These are phyloP conservation scores for Poeciliopsis gracilis DNA, from an alignment of 2,797 vertebrate species.

Conservation along the genomic window DNA sequence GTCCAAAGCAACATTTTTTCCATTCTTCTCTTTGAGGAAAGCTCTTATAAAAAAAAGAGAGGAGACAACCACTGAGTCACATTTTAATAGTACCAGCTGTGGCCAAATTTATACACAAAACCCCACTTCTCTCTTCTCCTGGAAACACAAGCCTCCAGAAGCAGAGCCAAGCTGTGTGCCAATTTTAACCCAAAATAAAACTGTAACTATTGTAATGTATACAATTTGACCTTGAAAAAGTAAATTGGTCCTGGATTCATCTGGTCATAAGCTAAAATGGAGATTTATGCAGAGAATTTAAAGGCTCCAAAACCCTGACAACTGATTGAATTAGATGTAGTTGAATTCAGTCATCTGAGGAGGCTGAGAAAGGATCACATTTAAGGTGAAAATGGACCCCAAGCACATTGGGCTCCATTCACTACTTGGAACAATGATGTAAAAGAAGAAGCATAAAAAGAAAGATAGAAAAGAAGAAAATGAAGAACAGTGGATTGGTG, in stretches of 20 bases:
- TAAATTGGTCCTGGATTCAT: neutral
- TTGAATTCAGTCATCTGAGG: neutral
- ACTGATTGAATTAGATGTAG: neutral
- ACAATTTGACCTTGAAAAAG: neutral
- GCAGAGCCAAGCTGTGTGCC: too few species aligned
- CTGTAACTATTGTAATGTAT: neutral
- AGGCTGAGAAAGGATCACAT: neutral
- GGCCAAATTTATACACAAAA: slow-evolving; percentile 9
- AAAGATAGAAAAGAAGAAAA: neutral
- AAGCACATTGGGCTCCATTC: neutral
- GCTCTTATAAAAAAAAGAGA: slow-evolving; percentile 14
- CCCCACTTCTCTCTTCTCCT: slow-evolving; percentile 4
- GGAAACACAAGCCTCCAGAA: slow-evolving; percentile 4
- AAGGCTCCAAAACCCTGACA: neutral
- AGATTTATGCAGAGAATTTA: neutral
- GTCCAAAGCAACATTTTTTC: slow-evolving; percentile 28
- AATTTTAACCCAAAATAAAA: slow-evolving; percentile 1
- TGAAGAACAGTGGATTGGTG: neutral
- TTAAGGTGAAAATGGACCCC: neutral
- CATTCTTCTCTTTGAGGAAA: slow-evolving; percentile 7
- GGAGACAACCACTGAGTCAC: slow-evolving; percentile 11
- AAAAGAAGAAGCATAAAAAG: neutral
- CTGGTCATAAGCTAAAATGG: neutral
- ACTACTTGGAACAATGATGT: neutral
- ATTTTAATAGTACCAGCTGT: slow-evolving; percentile 22